phyloP scores from a whole-genome alignment of 1,140 invertebrate species.

The Phenacoccus solenopsis region DNA sequence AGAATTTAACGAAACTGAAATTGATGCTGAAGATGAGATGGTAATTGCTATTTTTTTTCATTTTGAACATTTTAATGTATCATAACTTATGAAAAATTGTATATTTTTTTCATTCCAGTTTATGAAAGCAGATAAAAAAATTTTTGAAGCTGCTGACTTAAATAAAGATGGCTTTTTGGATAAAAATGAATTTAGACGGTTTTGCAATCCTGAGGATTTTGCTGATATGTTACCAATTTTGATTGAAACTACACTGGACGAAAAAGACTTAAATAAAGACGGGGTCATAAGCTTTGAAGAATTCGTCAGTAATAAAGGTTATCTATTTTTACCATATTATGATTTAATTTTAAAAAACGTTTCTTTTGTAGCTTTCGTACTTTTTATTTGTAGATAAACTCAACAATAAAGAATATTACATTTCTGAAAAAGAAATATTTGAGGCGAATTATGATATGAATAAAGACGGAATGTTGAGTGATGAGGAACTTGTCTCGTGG shows the following conservation, averaged over 20 bases:
- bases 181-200: slow-evolving; percentile 70
- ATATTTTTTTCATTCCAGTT: slow-evolving; percentile 32
- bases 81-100: too few relatives aligned
- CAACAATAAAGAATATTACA: slow-evolving; percentile 67
- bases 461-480: slow-evolving; percentile 66
- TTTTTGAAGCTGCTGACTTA: slow-evolving; percentile 75
- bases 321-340: neutral
- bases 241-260: slow-evolving; percentile 65
- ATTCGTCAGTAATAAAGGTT: slow-evolving; percentile 60
- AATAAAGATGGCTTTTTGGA: slow-evolving; percentile 70
- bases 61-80: neutral
- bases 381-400: slow-evolving; percentile 36
- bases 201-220: slow-evolving; percentile 89
- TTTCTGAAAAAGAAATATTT: slow-evolving; percentile 82
- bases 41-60: slow-evolving; percentile 1
- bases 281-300: slow-evolving; percentile 70
- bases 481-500: slow-evolving; percentile 75
- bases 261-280: slow-evolving; percentile 77
- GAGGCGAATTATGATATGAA: slow-evolving; percentile 72
- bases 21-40: slow-evolving; percentile 31
- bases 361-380: too few relatives aligned
- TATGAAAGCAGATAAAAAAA: slow-evolving; percentile 65
- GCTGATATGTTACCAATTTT: slow-evolving; percentile 74
- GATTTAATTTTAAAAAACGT: neutral
- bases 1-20: slow-evolving; percentile 18